Evolutionary conservation across 2,888 invertebrate genomes (phyloP).

Genomic region (Crepidodera aurea): DNA sequence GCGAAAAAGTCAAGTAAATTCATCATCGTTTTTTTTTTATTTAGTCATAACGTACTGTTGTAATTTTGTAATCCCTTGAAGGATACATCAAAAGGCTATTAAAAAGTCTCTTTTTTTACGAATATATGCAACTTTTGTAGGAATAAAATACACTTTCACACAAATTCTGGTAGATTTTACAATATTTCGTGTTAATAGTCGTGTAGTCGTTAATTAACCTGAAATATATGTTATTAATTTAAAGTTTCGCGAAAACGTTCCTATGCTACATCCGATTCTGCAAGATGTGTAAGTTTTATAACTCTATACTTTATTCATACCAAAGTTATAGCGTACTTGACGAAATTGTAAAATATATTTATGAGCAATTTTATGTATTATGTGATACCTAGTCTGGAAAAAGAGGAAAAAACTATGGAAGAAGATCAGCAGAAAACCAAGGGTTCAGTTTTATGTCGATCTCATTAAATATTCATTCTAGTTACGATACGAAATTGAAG

Average conservation of each 20-base stretch:
- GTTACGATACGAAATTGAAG: conserved; percentile 26
- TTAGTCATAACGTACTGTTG: no score
- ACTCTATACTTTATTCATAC: conserved; percentile 56
- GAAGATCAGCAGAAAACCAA: conserved; percentile 34
- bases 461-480: conserved; percentile 34
- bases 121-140: no score
- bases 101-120: no score
- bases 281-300: conserved; percentile 51
- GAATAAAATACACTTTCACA: no score
- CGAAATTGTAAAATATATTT: conserved; percentile 61
- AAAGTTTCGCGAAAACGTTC: conserved; percentile 1
- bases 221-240: background rate
- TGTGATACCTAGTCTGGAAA: conserved; percentile 45
- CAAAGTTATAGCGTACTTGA: conserved; percentile 56
- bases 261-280: conserved; percentile 43
- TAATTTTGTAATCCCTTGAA: no score
- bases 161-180: no score
- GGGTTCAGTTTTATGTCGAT: conserved; percentile 28
- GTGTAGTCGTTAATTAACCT: no score
- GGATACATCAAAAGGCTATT: no score
- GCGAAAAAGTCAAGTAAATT: no score
- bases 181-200: no score
- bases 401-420: conserved; percentile 22
- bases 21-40: no score
- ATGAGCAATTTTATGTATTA: conserved; percentile 57